A percentile compares a stretch with the other conserved stretches of the same genome.
phyloP scores from a whole-genome alignment of 2,888 invertebrate genomes.

The Agrilus cyanescens region DNA sequence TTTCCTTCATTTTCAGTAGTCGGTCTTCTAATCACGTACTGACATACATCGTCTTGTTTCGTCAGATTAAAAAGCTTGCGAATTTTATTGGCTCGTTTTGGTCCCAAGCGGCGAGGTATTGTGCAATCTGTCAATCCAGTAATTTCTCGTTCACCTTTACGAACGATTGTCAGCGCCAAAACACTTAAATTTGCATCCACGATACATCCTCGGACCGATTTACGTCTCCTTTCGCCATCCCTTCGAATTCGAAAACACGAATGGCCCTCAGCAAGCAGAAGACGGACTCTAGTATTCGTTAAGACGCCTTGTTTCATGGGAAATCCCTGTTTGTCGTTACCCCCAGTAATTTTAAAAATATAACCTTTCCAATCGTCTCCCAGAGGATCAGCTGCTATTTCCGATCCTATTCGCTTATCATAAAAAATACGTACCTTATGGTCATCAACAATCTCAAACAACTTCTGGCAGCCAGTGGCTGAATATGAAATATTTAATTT shows the following conservation, averaged over 20 bases:
- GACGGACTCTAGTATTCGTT: constrained; percentile 85
- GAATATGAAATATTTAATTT: constrained; percentile 96
- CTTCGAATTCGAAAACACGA: constrained; percentile 89
- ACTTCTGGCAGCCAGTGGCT: constrained; percentile 94
- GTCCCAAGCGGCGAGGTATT: constrained; percentile 61
- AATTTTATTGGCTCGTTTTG: constrained; percentile 69
- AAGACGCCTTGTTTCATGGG: constrained; percentile 99
- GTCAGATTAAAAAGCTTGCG: constrained; percentile 63
- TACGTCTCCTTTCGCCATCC: constrained; percentile 90
- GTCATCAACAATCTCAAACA: constrained; percentile 94
- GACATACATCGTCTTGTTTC: constrained; percentile 67
- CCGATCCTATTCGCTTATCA: constrained; percentile 95
- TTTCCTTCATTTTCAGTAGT: constrained; percentile 44
- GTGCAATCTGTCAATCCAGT: constrained; percentile 67
- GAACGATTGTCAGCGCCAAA: constrained; percentile 79
- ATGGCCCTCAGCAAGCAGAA: constrained; percentile 85
- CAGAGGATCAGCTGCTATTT: constrained; percentile 82
- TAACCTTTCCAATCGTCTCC: constrained; percentile 99
- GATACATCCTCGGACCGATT: constrained; percentile 96
- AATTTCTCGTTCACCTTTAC: constrained; percentile 76
- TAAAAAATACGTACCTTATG: constrained; percentile 93
- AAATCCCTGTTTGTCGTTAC: constrained; percentile 99
- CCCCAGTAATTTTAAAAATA: constrained; percentile 85
- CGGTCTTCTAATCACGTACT: constrained; percentile 64
- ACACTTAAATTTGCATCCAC: constrained; percentile 94